Conservation (phyloP, 1,140 invertebrate genomes). For the Polypedilum vanderplanki region DNA sequence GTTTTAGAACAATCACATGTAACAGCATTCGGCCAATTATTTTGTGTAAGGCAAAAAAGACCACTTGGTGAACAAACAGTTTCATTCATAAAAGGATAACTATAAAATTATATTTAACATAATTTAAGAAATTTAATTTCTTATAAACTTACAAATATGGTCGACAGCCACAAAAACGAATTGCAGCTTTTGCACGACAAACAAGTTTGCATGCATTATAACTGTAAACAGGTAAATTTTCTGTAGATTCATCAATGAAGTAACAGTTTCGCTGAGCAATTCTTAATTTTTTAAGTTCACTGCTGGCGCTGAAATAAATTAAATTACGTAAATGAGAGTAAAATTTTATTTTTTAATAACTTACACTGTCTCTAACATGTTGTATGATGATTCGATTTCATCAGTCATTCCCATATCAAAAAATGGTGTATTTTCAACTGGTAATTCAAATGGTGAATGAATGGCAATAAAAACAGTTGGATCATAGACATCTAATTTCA, state of each 20-base stretch:
- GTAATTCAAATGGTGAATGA: conserved; percentile 41
- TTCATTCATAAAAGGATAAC: conserved; percentile 1
- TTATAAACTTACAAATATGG: not conserved
- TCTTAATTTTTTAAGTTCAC: not conserved
- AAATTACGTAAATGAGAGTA: not conserved
- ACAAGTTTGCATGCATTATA: not conserved
- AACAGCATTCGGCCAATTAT: not conserved
- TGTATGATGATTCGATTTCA: conserved; percentile 41
- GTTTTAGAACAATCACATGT: conserved; percentile 16
- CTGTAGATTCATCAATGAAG: not conserved
- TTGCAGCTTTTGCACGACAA: not conserved
- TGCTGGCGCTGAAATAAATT: not conserved
- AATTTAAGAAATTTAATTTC: not conserved
- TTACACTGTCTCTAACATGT: conserved; percentile 42
- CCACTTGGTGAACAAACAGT: not conserved
- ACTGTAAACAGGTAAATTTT: not conserved
- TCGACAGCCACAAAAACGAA: not conserved
- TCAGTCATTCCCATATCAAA: conserved; percentile 37
- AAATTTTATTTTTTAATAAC: no score
- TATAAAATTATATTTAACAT: not conserved
- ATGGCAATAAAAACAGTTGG: conserved; percentile 40
- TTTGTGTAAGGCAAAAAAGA: not conserved
- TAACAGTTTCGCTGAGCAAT: not conserved
- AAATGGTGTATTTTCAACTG: conserved; percentile 39
- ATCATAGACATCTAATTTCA: conserved; percentile 41